Percentiles rank a stretch among this genome's conserved stretches.
phyloP scores from a whole-genome alignment of 1,140 invertebrate genomes.

The Heliconius hermathena region DNA sequence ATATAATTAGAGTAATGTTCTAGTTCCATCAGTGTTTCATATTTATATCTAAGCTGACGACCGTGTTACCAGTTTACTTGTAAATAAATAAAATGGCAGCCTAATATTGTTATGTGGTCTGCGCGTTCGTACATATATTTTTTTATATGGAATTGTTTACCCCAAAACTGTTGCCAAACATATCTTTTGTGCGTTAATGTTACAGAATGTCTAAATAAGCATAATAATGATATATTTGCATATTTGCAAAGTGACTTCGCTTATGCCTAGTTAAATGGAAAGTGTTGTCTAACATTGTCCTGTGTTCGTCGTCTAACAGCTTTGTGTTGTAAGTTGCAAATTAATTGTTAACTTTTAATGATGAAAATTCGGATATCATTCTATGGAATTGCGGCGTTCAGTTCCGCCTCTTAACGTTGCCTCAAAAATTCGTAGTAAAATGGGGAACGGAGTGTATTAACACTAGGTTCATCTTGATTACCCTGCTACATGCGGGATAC shows the following conservation, averaged over 20 bases:
- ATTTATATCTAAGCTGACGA: background rate
- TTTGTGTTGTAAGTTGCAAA: conserved; percentile 31
- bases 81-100: conserved; percentile 6
- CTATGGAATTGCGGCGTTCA: background rate
- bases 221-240: background rate
- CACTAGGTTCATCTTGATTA: no score
- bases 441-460: no score
- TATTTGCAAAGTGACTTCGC: conserved; percentile 15
- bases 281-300: conserved; percentile 23
- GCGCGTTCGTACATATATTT: background rate
- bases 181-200: background rate
- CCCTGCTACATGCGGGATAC: no score
- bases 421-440: no score
- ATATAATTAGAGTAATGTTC: background rate
- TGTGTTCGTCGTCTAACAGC: conserved; percentile 30
- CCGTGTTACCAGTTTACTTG: background rate
- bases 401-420: no score
- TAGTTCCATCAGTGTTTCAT: background rate
- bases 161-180: conserved; percentile 13
- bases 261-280: conserved; percentile 18
- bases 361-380: conserved; percentile 16
- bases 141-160: background rate
- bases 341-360: conserved; percentile 17
- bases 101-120: background rate
- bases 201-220: background rate